phyloP scores from a whole-genome alignment of 1,140 invertebrate genomes.

The Brachionus rotundiformis region DNA sequence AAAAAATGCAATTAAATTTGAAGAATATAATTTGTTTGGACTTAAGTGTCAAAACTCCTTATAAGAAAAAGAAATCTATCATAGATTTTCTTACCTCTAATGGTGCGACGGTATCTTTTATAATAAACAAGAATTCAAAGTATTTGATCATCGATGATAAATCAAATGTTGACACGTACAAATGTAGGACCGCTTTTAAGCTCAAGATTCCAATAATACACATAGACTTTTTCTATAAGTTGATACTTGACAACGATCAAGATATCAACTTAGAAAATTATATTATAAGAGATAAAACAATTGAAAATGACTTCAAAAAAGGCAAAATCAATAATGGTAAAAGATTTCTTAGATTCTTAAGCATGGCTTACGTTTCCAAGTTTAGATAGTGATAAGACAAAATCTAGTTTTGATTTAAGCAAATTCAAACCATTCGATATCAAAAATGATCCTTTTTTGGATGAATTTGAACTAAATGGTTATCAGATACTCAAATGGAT shows the following conservation, averaged over 20 bases:
- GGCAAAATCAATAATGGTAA: not conserved
- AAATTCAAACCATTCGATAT: not conserved
- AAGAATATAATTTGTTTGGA: not conserved
- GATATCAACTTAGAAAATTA: slow-evolving; percentile 54
- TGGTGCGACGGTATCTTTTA: slow-evolving; percentile 27
- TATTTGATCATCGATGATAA: slow-evolving; percentile 56
- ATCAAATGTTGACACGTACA: slow-evolving; percentile 56
- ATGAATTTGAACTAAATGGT: slow-evolving; percentile 8
- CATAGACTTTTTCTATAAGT: slow-evolving; percentile 57
- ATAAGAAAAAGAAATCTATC: slow-evolving; percentile 42
- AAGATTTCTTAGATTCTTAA: not conserved
- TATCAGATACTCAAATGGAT: slow-evolving; percentile 51
- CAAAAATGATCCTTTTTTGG: not conserved
- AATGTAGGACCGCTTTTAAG: slow-evolving; percentile 56
- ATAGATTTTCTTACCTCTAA: slow-evolving; percentile 12
- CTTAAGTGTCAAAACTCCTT: slow-evolving; percentile 10
- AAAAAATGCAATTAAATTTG: slow-evolving; percentile 6
- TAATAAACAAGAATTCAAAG: not conserved
- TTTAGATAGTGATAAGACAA: not conserved
- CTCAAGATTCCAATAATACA: slow-evolving; percentile 58
- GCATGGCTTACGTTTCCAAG: too few species aligned
- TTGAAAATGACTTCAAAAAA: not conserved
- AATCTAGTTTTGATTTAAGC: not conserved
- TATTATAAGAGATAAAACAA: slow-evolving; percentile 52
- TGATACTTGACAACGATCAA: slow-evolving; percentile 53